Conservation (phyloP, 2,113 vertebrate genomes). For the Proterorhinus semilunaris region DNA sequence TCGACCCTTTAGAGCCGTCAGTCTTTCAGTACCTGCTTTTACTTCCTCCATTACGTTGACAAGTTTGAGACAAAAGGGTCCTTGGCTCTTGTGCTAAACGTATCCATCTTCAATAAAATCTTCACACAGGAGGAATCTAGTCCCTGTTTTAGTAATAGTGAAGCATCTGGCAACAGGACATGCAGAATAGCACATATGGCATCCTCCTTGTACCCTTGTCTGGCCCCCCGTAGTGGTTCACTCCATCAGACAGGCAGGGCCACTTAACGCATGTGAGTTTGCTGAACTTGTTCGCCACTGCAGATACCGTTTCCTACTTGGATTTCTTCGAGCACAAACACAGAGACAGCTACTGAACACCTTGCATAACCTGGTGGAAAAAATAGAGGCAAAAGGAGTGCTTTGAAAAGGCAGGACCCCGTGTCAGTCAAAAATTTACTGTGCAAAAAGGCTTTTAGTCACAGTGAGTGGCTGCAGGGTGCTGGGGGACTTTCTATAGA, state of each 20-base stretch:
- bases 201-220: slow-evolving; percentile 49
- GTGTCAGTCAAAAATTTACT: slow-evolving; percentile 43
- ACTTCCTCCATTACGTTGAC: slow-evolving; percentile 31
- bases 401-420: slow-evolving; percentile 51
- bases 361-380: slow-evolving; percentile 53
- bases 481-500: slow-evolving; percentile 28
- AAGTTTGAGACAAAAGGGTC: slow-evolving; percentile 26
- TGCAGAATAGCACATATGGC: slow-evolving; percentile 18
- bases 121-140: slow-evolving; percentile 17
- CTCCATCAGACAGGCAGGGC: slow-evolving; percentile 76
- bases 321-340: slow-evolving; percentile 27
- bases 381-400: slow-evolving; percentile 39
- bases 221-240: slow-evolving; percentile 73
- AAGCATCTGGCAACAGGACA: slow-evolving; percentile 5
- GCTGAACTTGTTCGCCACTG: slow-evolving; percentile 43
- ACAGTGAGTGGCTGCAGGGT: slow-evolving; percentile 43
- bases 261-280: slow-evolving; percentile 20
- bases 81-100: background rate
- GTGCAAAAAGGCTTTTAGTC: slow-evolving; percentile 56
- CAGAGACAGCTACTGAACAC: slow-evolving; percentile 15
- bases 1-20: slow-evolving; percentile 25
- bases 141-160: slow-evolving; percentile 4
- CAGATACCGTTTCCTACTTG: slow-evolving; percentile 46
- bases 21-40: slow-evolving; percentile 29
- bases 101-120: background rate